Evolutionary conservation across 35 echinoderm and acorn worm species (phyloP).

Genomic region (Hemicentrotus pulcherrimus): DNA sequence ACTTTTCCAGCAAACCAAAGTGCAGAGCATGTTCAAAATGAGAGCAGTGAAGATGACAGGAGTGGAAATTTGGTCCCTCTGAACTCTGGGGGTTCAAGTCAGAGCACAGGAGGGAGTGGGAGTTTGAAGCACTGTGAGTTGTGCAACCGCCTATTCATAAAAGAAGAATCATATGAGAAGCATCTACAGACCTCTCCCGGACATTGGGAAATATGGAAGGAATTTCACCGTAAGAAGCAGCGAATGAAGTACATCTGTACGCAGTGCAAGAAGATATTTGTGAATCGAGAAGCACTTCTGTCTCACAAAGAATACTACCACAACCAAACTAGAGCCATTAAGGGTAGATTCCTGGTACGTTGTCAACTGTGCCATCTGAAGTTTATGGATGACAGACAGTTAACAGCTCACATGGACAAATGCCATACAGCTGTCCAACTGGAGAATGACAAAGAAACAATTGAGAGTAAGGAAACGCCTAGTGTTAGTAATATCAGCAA

Average conservation of each 20-base stretch:
- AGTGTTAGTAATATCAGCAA: background rate
- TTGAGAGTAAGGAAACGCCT: background rate
- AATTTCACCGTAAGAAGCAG: conserved; percentile 41
- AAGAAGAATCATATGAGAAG: conserved; percentile 64
- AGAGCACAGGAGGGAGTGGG: background rate
- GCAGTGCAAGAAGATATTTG: conserved; percentile 53
- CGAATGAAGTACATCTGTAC: conserved; percentile 52
- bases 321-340: background rate
- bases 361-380: conserved; percentile 54
- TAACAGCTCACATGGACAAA: conserved; percentile 45
- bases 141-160: conserved; percentile 61
- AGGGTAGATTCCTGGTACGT: conserved; percentile 7
- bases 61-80: background rate
- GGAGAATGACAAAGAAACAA: conserved; percentile 21
- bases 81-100: background rate
- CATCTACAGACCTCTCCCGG: conserved; percentile 47
- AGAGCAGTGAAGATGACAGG: background rate
- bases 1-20: background rate
- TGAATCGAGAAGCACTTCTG: conserved; percentile 36
- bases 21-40: background rate
- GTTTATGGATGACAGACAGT: conserved; percentile 47
- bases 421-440: conserved; percentile 48
- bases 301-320: conserved; percentile 50
- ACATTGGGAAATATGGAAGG: conserved; percentile 22
- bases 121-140: conserved; percentile 48